These are phyloP conservation scores for Cephus sareptanus DNA, from an alignment of 2,888 invertebrate genomes.

Conservation along the genomic window DNA sequence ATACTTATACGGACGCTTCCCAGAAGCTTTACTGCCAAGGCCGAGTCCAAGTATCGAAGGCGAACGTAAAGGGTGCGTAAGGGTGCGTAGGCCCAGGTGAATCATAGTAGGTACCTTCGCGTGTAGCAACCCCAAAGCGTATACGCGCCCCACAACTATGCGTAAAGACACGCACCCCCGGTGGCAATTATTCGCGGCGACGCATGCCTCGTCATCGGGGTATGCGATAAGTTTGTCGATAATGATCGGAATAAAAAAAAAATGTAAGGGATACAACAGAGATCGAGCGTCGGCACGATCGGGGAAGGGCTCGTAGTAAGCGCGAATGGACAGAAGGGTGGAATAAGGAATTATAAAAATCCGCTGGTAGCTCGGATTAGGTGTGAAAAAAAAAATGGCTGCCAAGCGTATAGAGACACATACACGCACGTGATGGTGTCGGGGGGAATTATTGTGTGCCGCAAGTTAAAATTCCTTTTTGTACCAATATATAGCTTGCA, in stretches of 20 bases:
- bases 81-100: slow-evolving; percentile 43
- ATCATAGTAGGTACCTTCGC: slow-evolving; percentile 42
- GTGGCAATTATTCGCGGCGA: slow-evolving; percentile 42
- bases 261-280: too few species aligned
- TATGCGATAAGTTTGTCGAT: slow-evolving; percentile 41
- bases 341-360: too few species aligned
- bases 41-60: too few species aligned
- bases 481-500: not conserved
- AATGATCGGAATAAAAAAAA: slow-evolving; percentile 28
- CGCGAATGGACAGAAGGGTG: too few species aligned
- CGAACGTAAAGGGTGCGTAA: too few species aligned
- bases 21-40: too few species aligned
- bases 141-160: slow-evolving; percentile 22
- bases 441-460: not conserved
- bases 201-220: slow-evolving; percentile 41
- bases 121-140: slow-evolving; percentile 35
- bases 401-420: too few species aligned
- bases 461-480: slow-evolving; percentile 2
- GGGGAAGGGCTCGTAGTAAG: not conserved
- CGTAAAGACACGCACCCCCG: slow-evolving; percentile 48
- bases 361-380: too few species aligned
- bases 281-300: not conserved
- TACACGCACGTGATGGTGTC: not conserved
- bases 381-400: too few species aligned
- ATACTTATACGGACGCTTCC: too few species aligned